Conservation (phyloP, 2,888 invertebrate species). For the Pelosia muscerda region DNA sequence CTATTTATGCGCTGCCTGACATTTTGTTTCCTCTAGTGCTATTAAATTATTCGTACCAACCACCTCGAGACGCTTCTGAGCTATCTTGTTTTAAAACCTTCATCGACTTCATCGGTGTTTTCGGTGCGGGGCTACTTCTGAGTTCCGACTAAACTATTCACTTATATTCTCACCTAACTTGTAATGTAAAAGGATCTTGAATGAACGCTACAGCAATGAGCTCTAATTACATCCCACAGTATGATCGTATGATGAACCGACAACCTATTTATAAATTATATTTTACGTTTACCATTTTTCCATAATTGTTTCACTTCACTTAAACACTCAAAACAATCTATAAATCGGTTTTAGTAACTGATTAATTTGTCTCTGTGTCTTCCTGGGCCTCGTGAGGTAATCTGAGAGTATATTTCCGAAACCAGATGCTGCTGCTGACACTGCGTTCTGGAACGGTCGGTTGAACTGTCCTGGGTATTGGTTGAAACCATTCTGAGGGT, state of each 20-base stretch:
- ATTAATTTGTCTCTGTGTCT: slow-evolving; percentile 73
- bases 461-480: slow-evolving; percentile 49
- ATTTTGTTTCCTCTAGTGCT: background rate
- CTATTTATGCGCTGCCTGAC: background rate
- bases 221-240: background rate
- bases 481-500: slow-evolving; percentile 41
- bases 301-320: slow-evolving; percentile 8
- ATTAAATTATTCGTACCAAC: background rate
- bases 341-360: slow-evolving; percentile 75
- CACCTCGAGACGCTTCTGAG: background rate
- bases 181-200: background rate
- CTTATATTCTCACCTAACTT: no score
- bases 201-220: background rate
- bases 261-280: background rate
- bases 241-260: background rate
- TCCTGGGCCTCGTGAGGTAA: slow-evolving; percentile 72
- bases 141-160: no score
- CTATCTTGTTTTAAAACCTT: no score
- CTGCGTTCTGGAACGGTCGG: slow-evolving; percentile 71
- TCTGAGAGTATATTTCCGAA: slow-evolving; percentile 84
- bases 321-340: slow-evolving; percentile 63
- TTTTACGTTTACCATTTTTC: background rate
- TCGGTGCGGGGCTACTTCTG: no score
- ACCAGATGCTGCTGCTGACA: slow-evolving; percentile 82
- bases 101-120: no score